phyloP scores from a whole-genome alignment of 2,888 invertebrate species.

The Pinctada fucata region DNA sequence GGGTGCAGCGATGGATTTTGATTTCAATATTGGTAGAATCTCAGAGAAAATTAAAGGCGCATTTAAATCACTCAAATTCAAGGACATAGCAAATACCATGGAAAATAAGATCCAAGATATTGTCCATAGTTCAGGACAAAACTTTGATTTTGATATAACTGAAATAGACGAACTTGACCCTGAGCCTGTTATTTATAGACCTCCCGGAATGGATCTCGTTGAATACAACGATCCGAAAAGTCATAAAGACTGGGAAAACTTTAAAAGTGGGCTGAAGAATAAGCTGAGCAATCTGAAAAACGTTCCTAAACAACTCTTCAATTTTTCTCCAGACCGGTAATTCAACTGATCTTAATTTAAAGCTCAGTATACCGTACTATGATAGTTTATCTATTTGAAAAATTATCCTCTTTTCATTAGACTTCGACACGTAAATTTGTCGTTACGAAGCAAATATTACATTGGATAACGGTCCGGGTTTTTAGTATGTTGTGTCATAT shows the following conservation, averaged over 20 bases:
- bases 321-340: constrained; percentile 22
- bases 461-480: no score
- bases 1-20: not conserved
- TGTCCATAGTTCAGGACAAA: not conserved
- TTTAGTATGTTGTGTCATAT: no score
- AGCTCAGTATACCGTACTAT: not conserved
- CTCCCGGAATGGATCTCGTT: constrained; percentile 18
- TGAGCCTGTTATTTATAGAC: not conserved
- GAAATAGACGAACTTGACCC: constrained; percentile 1
- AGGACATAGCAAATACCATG: constrained; percentile 5
- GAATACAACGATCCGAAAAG: not conserved
- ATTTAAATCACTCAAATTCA: not conserved
- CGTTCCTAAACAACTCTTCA: constrained; percentile 21
- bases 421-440: no score
- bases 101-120: not conserved
- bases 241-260: constrained; percentile 12
- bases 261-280: constrained; percentile 17
- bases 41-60: not conserved
- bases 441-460: no score
- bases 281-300: constrained; percentile 9
- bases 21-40: constrained; percentile 2
- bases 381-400: no score
- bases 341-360: not conserved
- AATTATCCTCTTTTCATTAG: no score
- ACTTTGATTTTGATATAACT: not conserved